phyloP scores from a whole-genome alignment of 2,113 vertebrate species.

The Nothocercus nigrocapillus region DNA sequence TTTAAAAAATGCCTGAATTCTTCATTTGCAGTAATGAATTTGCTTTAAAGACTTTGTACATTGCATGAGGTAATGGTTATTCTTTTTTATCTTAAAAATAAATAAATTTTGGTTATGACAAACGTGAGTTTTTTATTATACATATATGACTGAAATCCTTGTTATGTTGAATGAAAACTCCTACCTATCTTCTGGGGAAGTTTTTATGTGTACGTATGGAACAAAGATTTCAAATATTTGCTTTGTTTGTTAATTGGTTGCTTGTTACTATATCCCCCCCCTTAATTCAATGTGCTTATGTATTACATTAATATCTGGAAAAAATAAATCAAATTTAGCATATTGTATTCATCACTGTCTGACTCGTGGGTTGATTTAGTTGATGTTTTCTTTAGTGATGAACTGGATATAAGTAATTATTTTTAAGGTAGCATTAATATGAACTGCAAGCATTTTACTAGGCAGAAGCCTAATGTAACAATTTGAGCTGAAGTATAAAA shows the following conservation, averaged over 20 bases:
- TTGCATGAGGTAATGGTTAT: constrained; percentile 53
- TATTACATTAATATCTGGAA: constrained; percentile 50
- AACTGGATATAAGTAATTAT: neutral
- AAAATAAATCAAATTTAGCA: constrained; percentile 63
- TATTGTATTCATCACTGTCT: neutral
- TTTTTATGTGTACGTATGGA: constrained; percentile 34
- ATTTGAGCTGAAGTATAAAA: neutral
- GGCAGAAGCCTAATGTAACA: neutral
- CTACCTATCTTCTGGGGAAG: neutral
- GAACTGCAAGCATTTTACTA: neutral
- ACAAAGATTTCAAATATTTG: neutral
- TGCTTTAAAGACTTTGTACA: constrained; percentile 34
- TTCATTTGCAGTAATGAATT: constrained; percentile 40
- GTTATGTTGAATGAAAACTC: constrained; percentile 9
- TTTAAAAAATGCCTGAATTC: neutral
- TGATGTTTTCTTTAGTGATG: neutral
- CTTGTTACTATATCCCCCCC: constrained; percentile 29
- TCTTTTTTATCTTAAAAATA: constrained; percentile 12
- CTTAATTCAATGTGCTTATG: constrained; percentile 22
- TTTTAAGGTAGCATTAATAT: neutral
- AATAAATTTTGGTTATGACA: constrained; percentile 13
- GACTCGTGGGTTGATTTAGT: neutral
- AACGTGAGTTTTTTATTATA: neutral
- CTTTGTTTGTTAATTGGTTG: constrained; percentile 46
- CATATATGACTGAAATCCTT: neutral